These are phyloP conservation scores for Agrochola macilenta DNA, from an alignment of 2,888 invertebrate genomes.

Conservation along the genomic window DNA sequence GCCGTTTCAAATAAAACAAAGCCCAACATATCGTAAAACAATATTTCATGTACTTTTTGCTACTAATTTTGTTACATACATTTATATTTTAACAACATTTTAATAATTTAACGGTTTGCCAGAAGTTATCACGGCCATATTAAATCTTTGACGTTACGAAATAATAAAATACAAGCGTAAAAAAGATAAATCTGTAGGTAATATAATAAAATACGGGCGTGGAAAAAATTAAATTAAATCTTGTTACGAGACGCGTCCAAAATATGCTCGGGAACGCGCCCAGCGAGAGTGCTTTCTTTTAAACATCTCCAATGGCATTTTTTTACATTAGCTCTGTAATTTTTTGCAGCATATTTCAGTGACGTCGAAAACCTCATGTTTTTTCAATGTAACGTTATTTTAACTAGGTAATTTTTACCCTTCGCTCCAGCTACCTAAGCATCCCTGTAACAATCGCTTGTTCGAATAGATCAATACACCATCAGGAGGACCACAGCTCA, in stretches of 20 bases:
- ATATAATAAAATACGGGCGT: conserved; percentile 72
- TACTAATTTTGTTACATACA: conserved; percentile 20
- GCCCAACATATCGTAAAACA: conserved; percentile 62
- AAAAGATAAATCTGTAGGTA: conserved; percentile 68
- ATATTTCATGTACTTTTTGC: conserved; percentile 66
- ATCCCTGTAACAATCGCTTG: background rate
- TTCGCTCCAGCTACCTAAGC: background rate
- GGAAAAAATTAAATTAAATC: conserved; percentile 74
- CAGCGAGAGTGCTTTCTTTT: conserved; percentile 53
- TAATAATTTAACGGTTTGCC: conserved; percentile 30
- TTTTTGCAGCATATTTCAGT: conserved; percentile 26
- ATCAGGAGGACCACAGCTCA: background rate
- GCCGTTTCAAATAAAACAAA: conserved; percentile 69
- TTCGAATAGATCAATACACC: background rate
- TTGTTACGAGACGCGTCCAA: conserved; percentile 65
- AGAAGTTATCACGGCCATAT: conserved; percentile 49
- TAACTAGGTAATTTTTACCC: background rate
- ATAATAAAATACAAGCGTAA: conserved; percentile 71
- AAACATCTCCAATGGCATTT: conserved; percentile 63
- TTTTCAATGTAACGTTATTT: conserved; percentile 1
- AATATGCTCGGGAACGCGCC: conserved; percentile 67
- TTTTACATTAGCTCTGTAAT: conserved; percentile 37
- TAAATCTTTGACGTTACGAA: conserved; percentile 62
- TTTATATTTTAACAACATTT: conserved; percentile 44
- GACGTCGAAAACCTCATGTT: background rate